Evolutionary conservation across 2,113 vertebrate genomes (phyloP).

Genomic region (Brienomyrus longianalis): DNA sequence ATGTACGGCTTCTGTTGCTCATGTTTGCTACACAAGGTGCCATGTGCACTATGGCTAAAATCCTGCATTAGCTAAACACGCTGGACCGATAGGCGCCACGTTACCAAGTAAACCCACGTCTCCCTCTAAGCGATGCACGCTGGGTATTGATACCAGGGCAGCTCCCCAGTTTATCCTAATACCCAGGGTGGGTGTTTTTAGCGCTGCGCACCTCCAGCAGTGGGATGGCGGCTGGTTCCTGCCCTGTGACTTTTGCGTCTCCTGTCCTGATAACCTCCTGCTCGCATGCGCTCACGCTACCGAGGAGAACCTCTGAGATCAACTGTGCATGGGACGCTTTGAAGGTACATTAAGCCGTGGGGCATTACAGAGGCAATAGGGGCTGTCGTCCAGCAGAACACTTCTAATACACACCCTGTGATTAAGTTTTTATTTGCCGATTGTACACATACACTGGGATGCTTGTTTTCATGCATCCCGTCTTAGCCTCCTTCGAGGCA

Average conservation of each 20-base stretch:
- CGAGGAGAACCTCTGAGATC: background rate
- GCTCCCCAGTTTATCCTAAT: background rate
- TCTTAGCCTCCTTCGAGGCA: background rate
- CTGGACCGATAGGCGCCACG: background rate
- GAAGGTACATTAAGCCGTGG: background rate
- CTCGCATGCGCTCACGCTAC: background rate
- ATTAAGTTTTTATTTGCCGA: background rate
- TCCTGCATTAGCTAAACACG: background rate
- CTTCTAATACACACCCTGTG: background rate
- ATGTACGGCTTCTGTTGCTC: background rate
- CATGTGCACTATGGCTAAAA: background rate
- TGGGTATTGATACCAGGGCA: background rate
- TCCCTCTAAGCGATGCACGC: background rate
- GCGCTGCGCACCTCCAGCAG: background rate
- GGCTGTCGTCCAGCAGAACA: background rate
- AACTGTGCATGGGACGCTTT: background rate
- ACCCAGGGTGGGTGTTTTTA: background rate
- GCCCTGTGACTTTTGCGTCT: background rate
- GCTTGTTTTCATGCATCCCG: background rate
- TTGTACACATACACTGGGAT: background rate
- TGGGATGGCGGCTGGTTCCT: background rate
- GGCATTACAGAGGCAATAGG: background rate
- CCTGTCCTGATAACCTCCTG: background rate
- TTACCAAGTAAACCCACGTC: background rate
- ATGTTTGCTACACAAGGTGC: background rate